Percentiles rank a stretch among this genome's conserved stretches.
Conservation (phyloP, 2,797 vertebrate species). For the Urophycis tenuis region DNA sequence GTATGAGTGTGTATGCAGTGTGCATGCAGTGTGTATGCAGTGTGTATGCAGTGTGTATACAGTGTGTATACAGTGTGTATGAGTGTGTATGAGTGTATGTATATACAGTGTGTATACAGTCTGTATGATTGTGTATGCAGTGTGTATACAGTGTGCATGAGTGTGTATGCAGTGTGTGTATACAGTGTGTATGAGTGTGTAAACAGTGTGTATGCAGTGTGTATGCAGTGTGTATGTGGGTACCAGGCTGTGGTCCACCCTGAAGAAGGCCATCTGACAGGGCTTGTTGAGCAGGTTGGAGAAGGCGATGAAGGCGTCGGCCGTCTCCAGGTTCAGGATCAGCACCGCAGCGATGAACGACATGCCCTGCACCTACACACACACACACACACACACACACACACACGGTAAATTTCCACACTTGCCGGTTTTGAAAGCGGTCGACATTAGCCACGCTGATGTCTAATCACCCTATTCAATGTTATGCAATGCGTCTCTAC, state of each 20-base stretch:
- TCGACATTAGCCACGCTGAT: too few relatives aligned
- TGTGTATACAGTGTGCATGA: neutral
- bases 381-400: conserved; percentile 1
- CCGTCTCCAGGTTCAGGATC: conserved; percentile 87
- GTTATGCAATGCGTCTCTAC: too few relatives aligned
- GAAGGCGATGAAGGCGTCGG: conserved; percentile 92
- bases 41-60: neutral
- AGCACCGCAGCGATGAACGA: conserved; percentile 90
- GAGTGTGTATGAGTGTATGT: neutral
- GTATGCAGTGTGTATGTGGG: conserved; percentile 52
- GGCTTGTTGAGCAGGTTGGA: conserved; percentile 92
- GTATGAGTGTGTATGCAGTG: too few relatives aligned
- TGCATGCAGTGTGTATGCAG: too few relatives aligned
- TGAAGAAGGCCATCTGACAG: conserved; percentile 93
- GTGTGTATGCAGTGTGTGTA: neutral
- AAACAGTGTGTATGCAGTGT: neutral
- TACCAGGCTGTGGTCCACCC: conserved; percentile 93
- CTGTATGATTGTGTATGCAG: too few relatives aligned
- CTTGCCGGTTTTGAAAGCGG: too few relatives aligned
- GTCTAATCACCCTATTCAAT: neutral
- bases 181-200: neutral
- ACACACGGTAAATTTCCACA: too few relatives aligned
- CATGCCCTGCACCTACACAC: conserved; percentile 87
- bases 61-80: neutral
- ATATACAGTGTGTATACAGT: neutral